phyloP scores from a whole-genome alignment of 2,113 vertebrate species.

The Tupaia chinensis region DNA sequence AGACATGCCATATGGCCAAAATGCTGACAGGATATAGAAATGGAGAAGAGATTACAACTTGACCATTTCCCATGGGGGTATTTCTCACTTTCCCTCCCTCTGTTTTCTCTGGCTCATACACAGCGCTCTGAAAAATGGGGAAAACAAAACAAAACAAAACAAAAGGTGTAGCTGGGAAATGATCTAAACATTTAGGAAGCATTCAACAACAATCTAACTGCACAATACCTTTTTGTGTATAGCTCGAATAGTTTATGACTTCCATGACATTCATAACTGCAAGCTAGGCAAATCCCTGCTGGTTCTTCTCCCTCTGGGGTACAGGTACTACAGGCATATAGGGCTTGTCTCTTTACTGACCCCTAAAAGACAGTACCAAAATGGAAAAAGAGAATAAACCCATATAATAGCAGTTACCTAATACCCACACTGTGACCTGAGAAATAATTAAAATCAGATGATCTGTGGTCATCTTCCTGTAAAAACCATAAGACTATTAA shows the following conservation, averaged over 20 bases:
- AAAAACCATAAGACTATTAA: constrained; percentile 19
- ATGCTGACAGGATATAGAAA: no score
- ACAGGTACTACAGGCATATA: constrained; percentile 96
- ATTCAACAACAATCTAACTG: background rate
- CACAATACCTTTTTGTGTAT: constrained; percentile 94
- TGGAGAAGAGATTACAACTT: no score
- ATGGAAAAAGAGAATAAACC: constrained; percentile 2
- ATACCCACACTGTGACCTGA: background rate
- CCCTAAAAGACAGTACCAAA: constrained; percentile 86
- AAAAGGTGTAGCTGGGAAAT: background rate
- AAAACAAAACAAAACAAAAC: constrained; percentile 23
- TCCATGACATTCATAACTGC: constrained; percentile 96
- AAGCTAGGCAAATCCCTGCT: constrained; percentile 95
- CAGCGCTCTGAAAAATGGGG: no score
- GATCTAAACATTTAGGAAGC: constrained; percentile 42
- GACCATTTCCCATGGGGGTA: no score
- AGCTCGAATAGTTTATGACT: constrained; percentile 95
- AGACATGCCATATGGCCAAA: no score
- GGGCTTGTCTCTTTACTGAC: constrained; percentile 94
- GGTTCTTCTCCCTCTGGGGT: constrained; percentile 91
- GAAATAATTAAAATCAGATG: constrained; percentile 24
- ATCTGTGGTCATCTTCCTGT: background rate
- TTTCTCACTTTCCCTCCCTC: no score
- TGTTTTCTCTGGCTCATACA: no score
- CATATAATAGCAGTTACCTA: background rate